These are phyloP conservation scores for Drosophila subquinaria DNA, from an alignment of 2,888 invertebrate species.

Conservation along the genomic window DNA sequence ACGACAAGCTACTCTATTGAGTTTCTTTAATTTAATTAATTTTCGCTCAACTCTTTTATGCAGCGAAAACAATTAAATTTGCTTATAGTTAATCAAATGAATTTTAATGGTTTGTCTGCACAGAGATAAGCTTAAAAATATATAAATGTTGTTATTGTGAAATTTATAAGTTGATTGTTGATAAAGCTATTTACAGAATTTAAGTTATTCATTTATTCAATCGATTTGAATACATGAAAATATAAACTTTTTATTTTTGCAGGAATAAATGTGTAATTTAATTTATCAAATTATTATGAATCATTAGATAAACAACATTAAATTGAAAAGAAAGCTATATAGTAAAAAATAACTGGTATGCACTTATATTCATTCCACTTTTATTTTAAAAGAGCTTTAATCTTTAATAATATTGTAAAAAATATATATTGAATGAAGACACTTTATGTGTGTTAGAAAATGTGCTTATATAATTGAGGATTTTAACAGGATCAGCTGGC, in stretches of 20 bases:
- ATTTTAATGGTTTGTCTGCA: neutral
- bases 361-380: too few relatives aligned
- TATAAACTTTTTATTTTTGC: neutral
- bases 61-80: constrained; percentile 7
- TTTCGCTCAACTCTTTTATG: neutral
- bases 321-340: too few relatives aligned
- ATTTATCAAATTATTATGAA: too few relatives aligned
- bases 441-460: too few relatives aligned
- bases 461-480: neutral
- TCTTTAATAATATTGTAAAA: too few relatives aligned
- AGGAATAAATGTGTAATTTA: too few relatives aligned
- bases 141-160: neutral
- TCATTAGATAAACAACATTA: too few relatives aligned
- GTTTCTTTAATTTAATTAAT: constrained; percentile 26
- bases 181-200: neutral
- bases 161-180: neutral
- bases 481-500: constrained; percentile 6
- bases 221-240: neutral
- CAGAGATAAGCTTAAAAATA: neutral
- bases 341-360: too few relatives aligned
- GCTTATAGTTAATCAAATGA: constrained; percentile 4
- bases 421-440: too few relatives aligned
- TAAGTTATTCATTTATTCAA: neutral
- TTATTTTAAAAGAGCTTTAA: too few relatives aligned
- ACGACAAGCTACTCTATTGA: constrained; percentile 14